Percentiles rank a stretch among this genome's conserved stretches.
These are phyloP conservation scores for Melierax canorus DNA, from an alignment of 2,113 vertebrate species.

Conservation along the genomic window DNA sequence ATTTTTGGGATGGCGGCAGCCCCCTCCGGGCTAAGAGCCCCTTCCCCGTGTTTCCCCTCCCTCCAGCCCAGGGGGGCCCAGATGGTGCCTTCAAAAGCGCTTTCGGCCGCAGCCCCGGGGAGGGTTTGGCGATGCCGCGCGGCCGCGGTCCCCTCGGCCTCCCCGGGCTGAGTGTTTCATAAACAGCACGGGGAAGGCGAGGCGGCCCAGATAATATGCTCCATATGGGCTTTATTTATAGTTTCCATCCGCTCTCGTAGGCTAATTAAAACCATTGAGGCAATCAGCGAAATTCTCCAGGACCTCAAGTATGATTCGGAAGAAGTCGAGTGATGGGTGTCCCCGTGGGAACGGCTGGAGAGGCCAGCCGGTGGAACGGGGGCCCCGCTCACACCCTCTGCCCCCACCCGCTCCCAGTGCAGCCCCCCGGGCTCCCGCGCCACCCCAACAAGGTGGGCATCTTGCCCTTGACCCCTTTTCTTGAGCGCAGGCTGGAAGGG, in stretches of 20 bases:
- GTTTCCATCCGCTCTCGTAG: constrained; percentile 83
- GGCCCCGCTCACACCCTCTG: not conserved
- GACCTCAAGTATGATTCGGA: constrained; percentile 97
- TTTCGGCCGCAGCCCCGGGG: not conserved
- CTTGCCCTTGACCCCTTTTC: not conserved
- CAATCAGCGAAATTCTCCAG: constrained; percentile 93
- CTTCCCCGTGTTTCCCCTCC: not conserved
- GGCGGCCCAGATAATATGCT: constrained; percentile 69
- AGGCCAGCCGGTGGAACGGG: not conserved
- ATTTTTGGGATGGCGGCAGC: not conserved
- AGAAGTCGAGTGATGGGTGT: constrained; percentile 82
- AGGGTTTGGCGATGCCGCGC: constrained; percentile 17
- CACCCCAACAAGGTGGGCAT: not conserved
- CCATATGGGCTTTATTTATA: constrained; percentile 85
- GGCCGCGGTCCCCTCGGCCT: constrained; percentile 36
- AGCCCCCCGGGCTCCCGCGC: not conserved
- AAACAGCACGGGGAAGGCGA: constrained; percentile 55
- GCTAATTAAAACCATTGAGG: constrained; percentile 94
- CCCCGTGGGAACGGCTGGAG: constrained; percentile 23
- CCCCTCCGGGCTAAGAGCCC: not conserved
- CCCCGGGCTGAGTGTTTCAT: constrained; percentile 70
- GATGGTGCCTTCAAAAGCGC: constrained; percentile 13
- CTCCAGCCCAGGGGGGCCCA: not conserved
- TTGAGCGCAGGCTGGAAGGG: not conserved
- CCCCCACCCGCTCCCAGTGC: not conserved